Evolutionary conservation across 2,113 vertebrate genomes (phyloP).

Genomic region (Rhinolophus sinicus): DNA sequence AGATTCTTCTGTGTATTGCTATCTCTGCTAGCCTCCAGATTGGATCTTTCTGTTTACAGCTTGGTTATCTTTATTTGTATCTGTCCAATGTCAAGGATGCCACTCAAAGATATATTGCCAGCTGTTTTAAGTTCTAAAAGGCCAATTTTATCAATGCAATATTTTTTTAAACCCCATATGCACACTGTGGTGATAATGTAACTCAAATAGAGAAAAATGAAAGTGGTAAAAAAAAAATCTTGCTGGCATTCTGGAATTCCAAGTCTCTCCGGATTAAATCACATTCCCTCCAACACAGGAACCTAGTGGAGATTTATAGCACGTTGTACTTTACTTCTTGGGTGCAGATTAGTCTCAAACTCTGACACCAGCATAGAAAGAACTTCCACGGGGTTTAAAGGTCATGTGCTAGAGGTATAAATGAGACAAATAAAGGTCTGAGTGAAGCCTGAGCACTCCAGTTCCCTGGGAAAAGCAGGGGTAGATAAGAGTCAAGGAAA

Average conservation of each 20-base stretch:
- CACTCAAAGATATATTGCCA: slow-evolving; percentile 54
- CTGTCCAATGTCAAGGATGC: slow-evolving; percentile 52
- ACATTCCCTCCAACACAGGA: not conserved
- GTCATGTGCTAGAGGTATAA: not conserved
- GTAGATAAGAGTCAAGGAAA: not conserved
- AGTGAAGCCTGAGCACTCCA: not conserved
- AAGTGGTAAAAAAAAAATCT: slow-evolving; percentile 4
- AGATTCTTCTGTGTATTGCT: slow-evolving; percentile 51
- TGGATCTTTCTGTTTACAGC: slow-evolving; percentile 60
- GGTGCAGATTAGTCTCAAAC: not conserved
- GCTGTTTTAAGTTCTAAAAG: slow-evolving; percentile 52
- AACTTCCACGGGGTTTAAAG: not conserved
- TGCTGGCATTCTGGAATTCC: not conserved
- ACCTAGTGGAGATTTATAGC: not conserved
- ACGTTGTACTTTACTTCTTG: not conserved
- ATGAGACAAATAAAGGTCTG: not conserved
- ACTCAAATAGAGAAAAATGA: slow-evolving; percentile 28
- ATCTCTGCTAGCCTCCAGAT: slow-evolving; percentile 44
- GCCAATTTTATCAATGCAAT: slow-evolving; percentile 23
- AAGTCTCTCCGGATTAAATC: not conserved
- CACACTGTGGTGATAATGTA: not conserved
- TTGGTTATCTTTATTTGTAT: slow-evolving; percentile 61
- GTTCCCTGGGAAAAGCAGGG: not conserved
- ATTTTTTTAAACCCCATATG: not conserved
- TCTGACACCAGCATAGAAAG: slow-evolving; percentile 22